phyloP scores from a whole-genome alignment of 2,113 vertebrate genomes.

The Cheilinus undulatus region DNA sequence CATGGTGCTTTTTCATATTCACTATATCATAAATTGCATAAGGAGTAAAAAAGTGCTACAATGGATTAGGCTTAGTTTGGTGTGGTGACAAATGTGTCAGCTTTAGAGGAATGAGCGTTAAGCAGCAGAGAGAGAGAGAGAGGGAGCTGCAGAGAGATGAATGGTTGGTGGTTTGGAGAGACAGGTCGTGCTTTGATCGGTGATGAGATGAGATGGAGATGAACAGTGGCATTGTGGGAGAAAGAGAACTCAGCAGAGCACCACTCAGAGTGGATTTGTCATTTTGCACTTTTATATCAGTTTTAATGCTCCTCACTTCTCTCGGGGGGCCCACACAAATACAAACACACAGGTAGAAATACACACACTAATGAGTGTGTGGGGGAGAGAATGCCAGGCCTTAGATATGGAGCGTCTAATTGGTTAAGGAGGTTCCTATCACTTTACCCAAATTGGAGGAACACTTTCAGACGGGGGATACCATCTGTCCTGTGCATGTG shows the following conservation, averaged over 20 bases:
- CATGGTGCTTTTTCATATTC: slow-evolving; percentile 12
- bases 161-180: slow-evolving; percentile 38
- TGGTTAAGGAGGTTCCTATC: slow-evolving; percentile 77
- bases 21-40: slow-evolving; percentile 16
- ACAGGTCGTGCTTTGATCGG: slow-evolving; percentile 59
- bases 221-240: slow-evolving; percentile 53
- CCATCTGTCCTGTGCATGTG: slow-evolving; percentile 69
- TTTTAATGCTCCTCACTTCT: slow-evolving; percentile 47
- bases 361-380: slow-evolving; percentile 32
- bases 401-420: slow-evolving; percentile 65
- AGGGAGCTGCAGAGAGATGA: slow-evolving; percentile 45
- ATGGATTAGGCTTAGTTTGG: slow-evolving; percentile 49
- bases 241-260: slow-evolving; percentile 26
- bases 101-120: slow-evolving; percentile 44
- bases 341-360: neutral
- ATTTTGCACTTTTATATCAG: slow-evolving; percentile 42
- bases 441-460: slow-evolving; percentile 75
- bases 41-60: neutral
- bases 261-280: slow-evolving; percentile 46
- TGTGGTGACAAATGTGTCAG: slow-evolving; percentile 52
- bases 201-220: slow-evolving; percentile 61
- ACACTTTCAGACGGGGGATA: slow-evolving; percentile 56
- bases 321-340: slow-evolving; percentile 21
- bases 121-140: slow-evolving; percentile 6
- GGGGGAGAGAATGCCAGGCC: slow-evolving; percentile 26